Evolutionary conservation across 2,113 vertebrate genomes (phyloP).

Genomic region (Symphodus melops): DNA sequence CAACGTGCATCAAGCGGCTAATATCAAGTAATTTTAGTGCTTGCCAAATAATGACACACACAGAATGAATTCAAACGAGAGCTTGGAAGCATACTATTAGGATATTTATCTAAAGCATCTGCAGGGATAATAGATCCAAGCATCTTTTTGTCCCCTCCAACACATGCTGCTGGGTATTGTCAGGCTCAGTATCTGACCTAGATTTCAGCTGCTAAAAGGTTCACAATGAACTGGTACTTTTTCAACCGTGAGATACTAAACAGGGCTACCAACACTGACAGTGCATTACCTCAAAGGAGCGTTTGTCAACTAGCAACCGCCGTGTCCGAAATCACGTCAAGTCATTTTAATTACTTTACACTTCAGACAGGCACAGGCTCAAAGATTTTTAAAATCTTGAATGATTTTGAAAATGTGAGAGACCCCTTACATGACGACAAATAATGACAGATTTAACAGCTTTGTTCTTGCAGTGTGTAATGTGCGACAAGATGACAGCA

Average conservation of each 20-base stretch:
- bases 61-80: constrained; percentile 45
- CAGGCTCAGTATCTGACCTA: constrained; percentile 49
- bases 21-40: constrained; percentile 31
- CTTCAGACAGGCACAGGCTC: no score
- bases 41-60: constrained; percentile 68
- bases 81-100: constrained; percentile 36
- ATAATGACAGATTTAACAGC: no score
- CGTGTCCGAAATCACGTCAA: background rate
- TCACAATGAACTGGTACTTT: background rate
- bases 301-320: background rate
- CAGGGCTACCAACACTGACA: background rate
- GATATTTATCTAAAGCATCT: constrained; percentile 72
- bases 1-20: constrained; percentile 12
- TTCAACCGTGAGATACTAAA: background rate
- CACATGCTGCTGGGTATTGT: constrained; percentile 37
- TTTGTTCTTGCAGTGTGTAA: no score
- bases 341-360: no score
- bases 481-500: no score
- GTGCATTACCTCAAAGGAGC: background rate
- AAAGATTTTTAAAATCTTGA: no score
- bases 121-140: constrained; percentile 40
- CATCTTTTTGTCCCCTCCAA: constrained; percentile 37
- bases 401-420: no score
- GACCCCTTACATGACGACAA: no score
- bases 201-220: constrained; percentile 56